Conservation (phyloP, 2,797 vertebrate genomes). For the Holocentrus rufus region DNA sequence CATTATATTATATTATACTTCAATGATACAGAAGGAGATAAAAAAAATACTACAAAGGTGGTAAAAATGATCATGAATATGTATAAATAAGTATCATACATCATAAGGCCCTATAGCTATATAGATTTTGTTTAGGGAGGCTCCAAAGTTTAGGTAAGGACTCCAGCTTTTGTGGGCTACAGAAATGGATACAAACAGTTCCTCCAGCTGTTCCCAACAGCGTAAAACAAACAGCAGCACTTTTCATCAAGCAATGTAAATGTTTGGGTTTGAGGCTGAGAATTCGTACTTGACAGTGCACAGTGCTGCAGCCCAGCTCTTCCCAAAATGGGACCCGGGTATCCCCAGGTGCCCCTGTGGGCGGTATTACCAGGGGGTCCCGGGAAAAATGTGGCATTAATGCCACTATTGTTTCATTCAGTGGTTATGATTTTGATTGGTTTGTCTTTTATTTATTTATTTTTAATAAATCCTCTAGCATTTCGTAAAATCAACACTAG, state of each 20-base stretch:
- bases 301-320: background rate
- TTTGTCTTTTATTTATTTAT: background rate
- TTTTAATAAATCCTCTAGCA: too few species aligned
- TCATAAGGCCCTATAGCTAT: too few species aligned
- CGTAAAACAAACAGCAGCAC: conserved; percentile 51
- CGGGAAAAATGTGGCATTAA: background rate
- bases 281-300: conserved; percentile 17
- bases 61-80: too few species aligned
- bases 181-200: conserved; percentile 23
- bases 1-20: too few species aligned
- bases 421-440: conserved; percentile 10
- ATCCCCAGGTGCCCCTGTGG: background rate
- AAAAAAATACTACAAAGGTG: too few species aligned
- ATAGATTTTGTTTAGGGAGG: conserved; percentile 13
- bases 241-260: conserved; percentile 46
- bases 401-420: conserved; percentile 4
- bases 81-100: too few species aligned
- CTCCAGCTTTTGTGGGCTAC: too few species aligned
- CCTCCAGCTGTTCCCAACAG: conserved; percentile 29
- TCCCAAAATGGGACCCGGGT: background rate
- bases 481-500: too few species aligned
- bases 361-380: too few species aligned
- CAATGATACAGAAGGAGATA: too few species aligned
- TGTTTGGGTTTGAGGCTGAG: conserved; percentile 48
- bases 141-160: conserved; percentile 14